phyloP scores from a whole-genome alignment of 2,113 vertebrate species.

The Cottus gobio region DNA sequence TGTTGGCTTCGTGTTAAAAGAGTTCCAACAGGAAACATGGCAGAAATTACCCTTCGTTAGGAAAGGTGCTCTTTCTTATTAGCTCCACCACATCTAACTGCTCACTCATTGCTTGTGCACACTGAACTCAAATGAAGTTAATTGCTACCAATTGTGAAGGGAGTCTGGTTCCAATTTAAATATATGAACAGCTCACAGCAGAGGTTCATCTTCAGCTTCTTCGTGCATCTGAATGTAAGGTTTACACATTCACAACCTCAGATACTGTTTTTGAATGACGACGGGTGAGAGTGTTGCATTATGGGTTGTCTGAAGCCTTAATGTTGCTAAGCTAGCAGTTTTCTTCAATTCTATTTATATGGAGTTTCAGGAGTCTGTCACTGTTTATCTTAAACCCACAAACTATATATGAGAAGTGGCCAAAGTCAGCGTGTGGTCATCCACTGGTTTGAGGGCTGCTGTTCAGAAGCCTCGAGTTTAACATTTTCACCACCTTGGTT shows the following conservation, averaged over 20 bases:
- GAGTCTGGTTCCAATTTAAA: constrained; percentile 30
- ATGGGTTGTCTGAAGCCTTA: too few species aligned
- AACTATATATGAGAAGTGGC: too few species aligned
- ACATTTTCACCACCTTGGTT: too few species aligned
- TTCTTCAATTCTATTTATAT: too few species aligned
- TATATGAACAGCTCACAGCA: constrained; percentile 19
- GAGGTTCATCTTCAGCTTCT: background rate
- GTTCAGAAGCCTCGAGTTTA: too few species aligned
- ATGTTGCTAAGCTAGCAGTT: too few species aligned
- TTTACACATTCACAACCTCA: background rate
- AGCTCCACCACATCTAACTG: constrained; percentile 59
- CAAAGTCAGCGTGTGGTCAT: too few species aligned
- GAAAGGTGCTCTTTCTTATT: constrained; percentile 57
- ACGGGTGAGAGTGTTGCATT: too few species aligned
- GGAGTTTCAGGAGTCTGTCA: too few species aligned
- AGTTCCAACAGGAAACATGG: constrained; percentile 57
- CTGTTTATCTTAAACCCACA: too few species aligned
- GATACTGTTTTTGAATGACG: background rate
- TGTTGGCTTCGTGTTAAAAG: constrained; percentile 25
- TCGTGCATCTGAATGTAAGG: too few species aligned
- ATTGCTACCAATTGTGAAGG: constrained; percentile 44
- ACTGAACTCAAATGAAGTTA: constrained; percentile 66
- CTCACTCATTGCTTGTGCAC: constrained; percentile 53
- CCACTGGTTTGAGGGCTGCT: too few species aligned
- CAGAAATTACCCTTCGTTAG: constrained; percentile 54